phyloP scores from a whole-genome alignment of 2,888 invertebrate genomes.

The Drosophila neotestacea region DNA sequence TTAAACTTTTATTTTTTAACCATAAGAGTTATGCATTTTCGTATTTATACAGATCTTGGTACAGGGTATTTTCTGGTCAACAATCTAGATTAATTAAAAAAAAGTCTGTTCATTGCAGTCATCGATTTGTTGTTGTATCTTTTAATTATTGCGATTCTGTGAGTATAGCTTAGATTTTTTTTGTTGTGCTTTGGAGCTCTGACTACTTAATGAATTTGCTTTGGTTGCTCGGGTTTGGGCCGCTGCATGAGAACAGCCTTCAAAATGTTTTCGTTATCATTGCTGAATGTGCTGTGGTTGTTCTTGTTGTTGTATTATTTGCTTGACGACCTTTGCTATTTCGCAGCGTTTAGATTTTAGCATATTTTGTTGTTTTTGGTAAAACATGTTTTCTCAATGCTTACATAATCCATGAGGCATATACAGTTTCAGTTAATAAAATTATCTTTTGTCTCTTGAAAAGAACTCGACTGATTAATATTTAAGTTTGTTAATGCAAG shows the following conservation, averaged over 20 bases:
- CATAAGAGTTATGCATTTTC: not conserved
- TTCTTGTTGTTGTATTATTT: conserved; percentile 38
- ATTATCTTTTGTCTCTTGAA: conserved; percentile 13
- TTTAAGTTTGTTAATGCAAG: conserved; percentile 2
- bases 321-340: conserved; percentile 75
- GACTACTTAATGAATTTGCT: conserved; percentile 55
- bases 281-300: conserved; percentile 42
- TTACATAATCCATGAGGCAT: conserved; percentile 62
- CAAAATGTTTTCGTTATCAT: conserved; percentile 63
- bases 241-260: conserved; percentile 79
- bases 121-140: conserved; percentile 62
- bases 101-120: conserved; percentile 64
- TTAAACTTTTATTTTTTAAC: too few relatives aligned
- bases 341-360: conserved; percentile 66
- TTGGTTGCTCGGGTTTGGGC: conserved; percentile 48
- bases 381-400: conserved; percentile 62
- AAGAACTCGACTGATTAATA: conserved; percentile 12
- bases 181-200: conserved; percentile 18
- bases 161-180: conserved; percentile 46
- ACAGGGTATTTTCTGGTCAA: conserved; percentile 6
- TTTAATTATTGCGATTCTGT: conserved; percentile 72
- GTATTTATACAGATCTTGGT: not conserved
- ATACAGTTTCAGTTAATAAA: conserved; percentile 30
- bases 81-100: conserved; percentile 10
- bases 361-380: conserved; percentile 56